These are phyloP conservation scores for Ctenomys sociabilis DNA, from an alignment of 2,113 vertebrate species.

Conservation along the genomic window DNA sequence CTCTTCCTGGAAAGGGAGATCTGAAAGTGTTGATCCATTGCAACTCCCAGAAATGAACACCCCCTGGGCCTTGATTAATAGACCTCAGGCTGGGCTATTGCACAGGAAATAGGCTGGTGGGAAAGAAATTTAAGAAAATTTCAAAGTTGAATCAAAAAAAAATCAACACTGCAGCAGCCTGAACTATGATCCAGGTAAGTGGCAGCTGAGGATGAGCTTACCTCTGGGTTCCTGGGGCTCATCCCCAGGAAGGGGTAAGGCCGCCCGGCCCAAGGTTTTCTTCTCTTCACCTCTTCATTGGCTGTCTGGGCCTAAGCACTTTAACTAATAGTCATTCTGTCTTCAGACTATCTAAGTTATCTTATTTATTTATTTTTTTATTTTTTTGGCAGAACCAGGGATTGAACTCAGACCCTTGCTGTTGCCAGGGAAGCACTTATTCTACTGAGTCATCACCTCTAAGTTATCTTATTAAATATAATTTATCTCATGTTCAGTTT, in stretches of 20 bases:
- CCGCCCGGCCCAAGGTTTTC: neutral
- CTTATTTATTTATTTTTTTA: no score
- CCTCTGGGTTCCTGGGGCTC: neutral
- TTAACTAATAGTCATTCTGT: neutral
- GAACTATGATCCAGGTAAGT: accelerated
- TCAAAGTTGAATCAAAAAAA: conserved; percentile 24
- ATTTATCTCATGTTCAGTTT: conserved; percentile 2
- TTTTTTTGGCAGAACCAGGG: no score
- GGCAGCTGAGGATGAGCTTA: neutral
- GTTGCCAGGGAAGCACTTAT: no score
- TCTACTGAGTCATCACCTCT: no score
- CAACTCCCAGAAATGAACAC: neutral
- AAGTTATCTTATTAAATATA: neutral
- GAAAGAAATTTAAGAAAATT: conserved; percentile 1
- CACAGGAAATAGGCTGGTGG: accelerated
- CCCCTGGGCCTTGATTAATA: accelerated
- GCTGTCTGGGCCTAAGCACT: neutral
- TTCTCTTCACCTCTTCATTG: neutral
- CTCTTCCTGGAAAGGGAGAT: neutral
- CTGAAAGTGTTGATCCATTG: neutral
- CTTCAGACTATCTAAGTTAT: neutral
- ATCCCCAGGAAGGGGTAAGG: neutral
- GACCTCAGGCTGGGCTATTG: neutral
- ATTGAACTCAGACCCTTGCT: no score
- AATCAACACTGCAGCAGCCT: neutral